Base-by-base conservation (phyloP, 2,113 vertebrate genomes). In the Corythaeola cristata region DNA sequence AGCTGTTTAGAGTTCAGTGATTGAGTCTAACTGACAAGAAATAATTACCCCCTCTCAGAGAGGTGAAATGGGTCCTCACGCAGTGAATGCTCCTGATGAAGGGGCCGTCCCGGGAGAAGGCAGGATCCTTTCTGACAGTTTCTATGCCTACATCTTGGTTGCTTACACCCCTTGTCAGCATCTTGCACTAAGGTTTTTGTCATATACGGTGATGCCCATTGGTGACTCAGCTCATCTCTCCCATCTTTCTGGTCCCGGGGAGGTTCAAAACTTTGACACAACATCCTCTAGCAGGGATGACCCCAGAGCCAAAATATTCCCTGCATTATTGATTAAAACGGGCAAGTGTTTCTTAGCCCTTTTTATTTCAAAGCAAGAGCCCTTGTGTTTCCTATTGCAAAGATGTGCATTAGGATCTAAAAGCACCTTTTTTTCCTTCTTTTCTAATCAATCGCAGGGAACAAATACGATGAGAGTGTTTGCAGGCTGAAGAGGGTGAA, bases 21-120 rank as follows among this genome's bases (percentile, higher is more conserved):
- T 96, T 97, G 97, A 96, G 90, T 26, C 90, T 92, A 63, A 71
- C 79, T 95, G 97, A 93, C 85, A 76, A 94, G 93, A 88, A 90
- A 78, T 97, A 96, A 97, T 97, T 96, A 79, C 88, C 96, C 91
- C 78, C 96, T 96, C 95, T 95, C 83, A 59, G 74, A 77, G 92
- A 85, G 95, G 94, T 94, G 95, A 94, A 94, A 93, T 90, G 88
- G 85, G 39, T 89, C 69, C 96, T 96, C 92, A 63, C 44, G 5
- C 68, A 77, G 77, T 96, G 97, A 97, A 96, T 97, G 93, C 91
- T 47, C 83, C 94, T 97, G 96, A 96, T 98, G 97, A 97, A 96
- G 96, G 59, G 92, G 84, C 92, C 28, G 63, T 55, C 60, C 33
- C 0, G 1, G 58, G 73, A 82, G 90, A 93, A 37, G 47, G 84